Evolutionary conservation across 2,113 vertebrate genomes (phyloP).

Genomic region (Nerophis lumbriciformis): DNA sequence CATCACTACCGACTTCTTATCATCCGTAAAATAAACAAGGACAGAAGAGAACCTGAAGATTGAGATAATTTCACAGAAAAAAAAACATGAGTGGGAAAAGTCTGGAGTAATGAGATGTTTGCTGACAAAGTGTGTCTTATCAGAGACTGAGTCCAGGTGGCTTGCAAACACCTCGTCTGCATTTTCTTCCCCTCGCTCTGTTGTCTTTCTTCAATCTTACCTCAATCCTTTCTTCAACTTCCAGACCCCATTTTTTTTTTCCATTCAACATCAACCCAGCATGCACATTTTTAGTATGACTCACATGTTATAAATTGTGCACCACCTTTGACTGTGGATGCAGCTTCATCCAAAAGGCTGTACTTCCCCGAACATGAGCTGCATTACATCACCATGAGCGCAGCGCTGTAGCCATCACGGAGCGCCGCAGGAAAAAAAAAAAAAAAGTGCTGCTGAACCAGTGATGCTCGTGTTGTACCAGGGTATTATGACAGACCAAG

Average conservation of each 20-base stretch:
- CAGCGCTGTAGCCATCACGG: neutral
- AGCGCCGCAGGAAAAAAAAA: neutral
- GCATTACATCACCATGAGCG: constrained; percentile 13
- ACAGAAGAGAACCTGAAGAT: neutral
- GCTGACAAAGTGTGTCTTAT: constrained; percentile 61
- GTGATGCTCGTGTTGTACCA: neutral
- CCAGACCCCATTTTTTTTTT: neutral
- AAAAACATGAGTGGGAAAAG: neutral
- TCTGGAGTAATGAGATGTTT: constrained; percentile 53
- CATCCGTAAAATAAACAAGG: neutral
- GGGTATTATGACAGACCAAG: too few relatives aligned
- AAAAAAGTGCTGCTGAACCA: constrained; percentile 4
- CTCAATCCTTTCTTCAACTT: neutral
- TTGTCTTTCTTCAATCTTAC: neutral
- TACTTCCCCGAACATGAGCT: constrained; percentile 12
- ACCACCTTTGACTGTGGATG: neutral
- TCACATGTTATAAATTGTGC: neutral
- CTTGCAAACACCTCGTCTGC: constrained; percentile 36
- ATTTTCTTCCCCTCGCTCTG: neutral
- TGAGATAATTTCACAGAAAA: constrained; percentile 10
- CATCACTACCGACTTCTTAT: constrained; percentile 3
- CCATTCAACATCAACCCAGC: neutral
- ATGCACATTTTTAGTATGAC: constrained; percentile 4
- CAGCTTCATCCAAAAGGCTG: constrained; percentile 11
- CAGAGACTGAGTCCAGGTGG: constrained; percentile 57